Evolutionary conservation across 2,888 invertebrate genomes (phyloP).

Genomic region (Scrobipalpa atriplicella): DNA sequence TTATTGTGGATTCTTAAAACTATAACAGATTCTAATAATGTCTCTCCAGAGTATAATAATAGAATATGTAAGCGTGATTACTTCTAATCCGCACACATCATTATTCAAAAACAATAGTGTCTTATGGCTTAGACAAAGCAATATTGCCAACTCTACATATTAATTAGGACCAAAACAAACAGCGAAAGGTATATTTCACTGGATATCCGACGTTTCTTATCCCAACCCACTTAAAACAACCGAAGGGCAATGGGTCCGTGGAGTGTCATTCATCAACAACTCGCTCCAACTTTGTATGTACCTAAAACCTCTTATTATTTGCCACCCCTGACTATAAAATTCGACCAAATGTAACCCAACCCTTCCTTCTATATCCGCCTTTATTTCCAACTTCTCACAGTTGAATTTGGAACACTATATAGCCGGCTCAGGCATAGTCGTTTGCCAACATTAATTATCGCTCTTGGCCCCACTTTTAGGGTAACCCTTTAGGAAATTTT

Average conservation of each 20-base stretch:
- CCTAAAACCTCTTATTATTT: conserved; percentile 77
- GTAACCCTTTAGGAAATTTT: conserved; percentile 80
- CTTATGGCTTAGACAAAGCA: conserved; percentile 46
- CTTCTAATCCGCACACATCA: conserved; percentile 7
- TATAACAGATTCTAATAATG: background rate
- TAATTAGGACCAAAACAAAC: conserved; percentile 42
- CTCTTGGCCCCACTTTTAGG: conserved; percentile 72
- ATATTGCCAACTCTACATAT: conserved; percentile 48
- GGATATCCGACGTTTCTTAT: conserved; percentile 80
- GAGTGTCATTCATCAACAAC: conserved; percentile 82
- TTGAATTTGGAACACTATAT: conserved; percentile 37
- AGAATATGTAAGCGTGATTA: background rate
- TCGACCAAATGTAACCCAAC: conserved; percentile 65
- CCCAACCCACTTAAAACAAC: conserved; percentile 79
- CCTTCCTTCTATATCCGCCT: conserved; percentile 38
- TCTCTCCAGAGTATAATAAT: background rate
- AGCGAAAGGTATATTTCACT: conserved; percentile 70
- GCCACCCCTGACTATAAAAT: conserved; percentile 78
- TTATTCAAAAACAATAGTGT: conserved; percentile 41
- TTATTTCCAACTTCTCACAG: conserved; percentile 41
- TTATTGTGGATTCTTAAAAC: too few relatives aligned
- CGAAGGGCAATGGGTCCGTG: conserved; percentile 81
- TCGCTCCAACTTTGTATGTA: conserved; percentile 75
- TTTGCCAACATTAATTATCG: conserved; percentile 79
- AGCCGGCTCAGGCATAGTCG: conserved; percentile 60